Percentiles rank a stretch among this genome's conserved stretches.
These are phyloP conservation scores for Tympanuchus pallidicinctus DNA, from an alignment of 2,113 vertebrate species.

Conservation along the genomic window DNA sequence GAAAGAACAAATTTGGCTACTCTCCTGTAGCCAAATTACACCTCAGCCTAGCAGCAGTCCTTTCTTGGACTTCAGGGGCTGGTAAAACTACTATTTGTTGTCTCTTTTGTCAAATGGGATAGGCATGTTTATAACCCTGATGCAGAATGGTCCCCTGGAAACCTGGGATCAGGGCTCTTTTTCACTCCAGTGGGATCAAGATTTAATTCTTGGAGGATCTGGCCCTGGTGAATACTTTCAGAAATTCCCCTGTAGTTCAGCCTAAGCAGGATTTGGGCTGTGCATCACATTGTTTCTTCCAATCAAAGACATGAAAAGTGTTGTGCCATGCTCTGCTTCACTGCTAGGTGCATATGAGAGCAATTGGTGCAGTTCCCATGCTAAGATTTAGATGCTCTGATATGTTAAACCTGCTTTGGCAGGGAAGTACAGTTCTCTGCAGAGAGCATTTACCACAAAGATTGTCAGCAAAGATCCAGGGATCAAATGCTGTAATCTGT, in stretches of 20 bases:
- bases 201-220: neutral
- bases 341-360: neutral
- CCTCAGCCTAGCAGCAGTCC: neutral
- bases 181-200: neutral
- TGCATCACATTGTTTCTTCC: neutral
- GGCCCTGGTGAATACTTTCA: neutral
- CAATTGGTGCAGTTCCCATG: neutral
- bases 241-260: neutral
- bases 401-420: constrained; percentile 38
- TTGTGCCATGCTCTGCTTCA: neutral
- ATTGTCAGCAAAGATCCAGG: neutral
- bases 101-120: neutral
- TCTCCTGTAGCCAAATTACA: neutral
- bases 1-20: neutral
- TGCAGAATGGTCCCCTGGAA: neutral
- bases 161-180: neutral
- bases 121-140: neutral
- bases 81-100: neutral
- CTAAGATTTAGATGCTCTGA: constrained; percentile 22
- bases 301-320: neutral
- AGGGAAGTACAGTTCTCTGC: neutral
- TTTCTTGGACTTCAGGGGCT: neutral
- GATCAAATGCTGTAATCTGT: constrained; percentile 61
- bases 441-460: constrained; percentile 7
- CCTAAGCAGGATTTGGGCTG: neutral